These are phyloP conservation scores for Zenarchopterus dispar DNA, from an alignment of 2,797 vertebrate species.

Conservation along the genomic window DNA sequence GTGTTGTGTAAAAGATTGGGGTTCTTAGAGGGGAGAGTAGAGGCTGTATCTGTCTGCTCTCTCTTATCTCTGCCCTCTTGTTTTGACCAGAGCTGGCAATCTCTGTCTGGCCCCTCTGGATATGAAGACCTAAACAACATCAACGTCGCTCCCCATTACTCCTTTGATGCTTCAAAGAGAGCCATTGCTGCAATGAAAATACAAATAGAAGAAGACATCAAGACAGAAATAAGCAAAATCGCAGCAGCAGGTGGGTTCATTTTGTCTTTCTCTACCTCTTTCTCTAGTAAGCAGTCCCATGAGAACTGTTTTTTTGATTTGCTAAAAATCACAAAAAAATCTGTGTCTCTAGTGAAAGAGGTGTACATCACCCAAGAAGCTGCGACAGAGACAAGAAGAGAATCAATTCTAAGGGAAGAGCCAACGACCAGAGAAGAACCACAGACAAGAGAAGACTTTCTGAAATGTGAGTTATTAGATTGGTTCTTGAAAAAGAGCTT, in stretches of 20 bases:
- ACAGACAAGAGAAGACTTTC: constrained; percentile 76
- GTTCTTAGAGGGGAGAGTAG: not conserved
- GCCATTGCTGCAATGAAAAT: constrained; percentile 77
- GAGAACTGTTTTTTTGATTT: not conserved
- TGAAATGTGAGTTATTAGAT: constrained; percentile 74
- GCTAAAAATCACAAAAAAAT: no score
- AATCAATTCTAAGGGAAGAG: constrained; percentile 67
- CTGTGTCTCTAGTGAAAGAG: constrained; percentile 74
- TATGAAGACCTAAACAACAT: constrained; percentile 83
- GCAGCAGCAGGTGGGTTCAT: constrained; percentile 71
- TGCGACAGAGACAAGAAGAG: constrained; percentile 61
- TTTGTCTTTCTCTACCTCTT: constrained; percentile 2
- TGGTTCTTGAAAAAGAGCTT: not conserved
- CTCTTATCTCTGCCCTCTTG: constrained; percentile 3
- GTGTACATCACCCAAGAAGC: constrained; percentile 78
- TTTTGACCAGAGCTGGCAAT: constrained; percentile 80
- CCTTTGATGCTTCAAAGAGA: constrained; percentile 82
- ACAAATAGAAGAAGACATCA: constrained; percentile 81
- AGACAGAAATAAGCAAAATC: constrained; percentile 78
- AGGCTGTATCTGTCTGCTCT: not conserved
- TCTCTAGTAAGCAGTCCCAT: not conserved
- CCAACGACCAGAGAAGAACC: constrained; percentile 31
- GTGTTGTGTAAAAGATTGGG: not conserved
- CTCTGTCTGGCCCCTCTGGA: constrained; percentile 82
- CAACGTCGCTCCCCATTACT: constrained; percentile 73